Evolutionary conservation across 2,113 vertebrate species (phyloP).

Genomic region (Phalacrocorax brasilianus): DNA sequence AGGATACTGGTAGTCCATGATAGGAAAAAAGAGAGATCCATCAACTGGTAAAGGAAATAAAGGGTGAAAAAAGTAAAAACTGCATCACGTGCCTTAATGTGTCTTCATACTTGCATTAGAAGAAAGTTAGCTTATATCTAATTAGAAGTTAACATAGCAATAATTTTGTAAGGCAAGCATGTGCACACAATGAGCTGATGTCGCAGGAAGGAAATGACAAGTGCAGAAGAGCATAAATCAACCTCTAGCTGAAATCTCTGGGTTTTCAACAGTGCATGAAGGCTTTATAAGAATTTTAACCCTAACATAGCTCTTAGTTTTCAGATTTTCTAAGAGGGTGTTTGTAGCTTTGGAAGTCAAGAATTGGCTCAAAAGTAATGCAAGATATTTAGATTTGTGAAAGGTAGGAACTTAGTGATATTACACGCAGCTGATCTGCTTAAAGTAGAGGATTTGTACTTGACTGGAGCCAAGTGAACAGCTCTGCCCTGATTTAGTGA

Average conservation of each 20-base stretch:
- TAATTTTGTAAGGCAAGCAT: conserved; percentile 37
- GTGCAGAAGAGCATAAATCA: conserved; percentile 47
- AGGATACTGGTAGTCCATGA: not conserved
- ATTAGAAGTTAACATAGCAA: conserved; percentile 12
- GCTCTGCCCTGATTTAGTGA: not conserved
- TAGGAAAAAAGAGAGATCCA: not conserved
- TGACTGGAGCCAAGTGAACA: not conserved
- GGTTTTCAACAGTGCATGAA: conserved; percentile 1
- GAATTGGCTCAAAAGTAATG: not conserved
- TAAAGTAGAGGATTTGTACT: not conserved
- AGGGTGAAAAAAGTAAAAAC: not conserved
- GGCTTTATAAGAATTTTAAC: conserved; percentile 5
- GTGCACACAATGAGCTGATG: conserved; percentile 8
- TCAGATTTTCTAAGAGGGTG: not conserved
- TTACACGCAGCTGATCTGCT: not conserved
- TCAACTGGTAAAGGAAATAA: not conserved
- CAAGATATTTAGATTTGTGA: not conserved
- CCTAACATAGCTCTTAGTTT: not conserved
- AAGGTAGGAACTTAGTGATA: not conserved
- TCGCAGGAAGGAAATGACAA: conserved; percentile 29
- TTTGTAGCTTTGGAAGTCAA: not conserved
- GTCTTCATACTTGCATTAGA: not conserved
- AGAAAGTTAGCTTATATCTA: not conserved
- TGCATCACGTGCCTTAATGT: not conserved
- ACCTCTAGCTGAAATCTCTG: conserved; percentile 5